Percentiles rank a stretch among this genome's conserved stretches.
phyloP scores from a whole-genome alignment of 2,113 vertebrate genomes.

The Chionomys nivalis region DNA sequence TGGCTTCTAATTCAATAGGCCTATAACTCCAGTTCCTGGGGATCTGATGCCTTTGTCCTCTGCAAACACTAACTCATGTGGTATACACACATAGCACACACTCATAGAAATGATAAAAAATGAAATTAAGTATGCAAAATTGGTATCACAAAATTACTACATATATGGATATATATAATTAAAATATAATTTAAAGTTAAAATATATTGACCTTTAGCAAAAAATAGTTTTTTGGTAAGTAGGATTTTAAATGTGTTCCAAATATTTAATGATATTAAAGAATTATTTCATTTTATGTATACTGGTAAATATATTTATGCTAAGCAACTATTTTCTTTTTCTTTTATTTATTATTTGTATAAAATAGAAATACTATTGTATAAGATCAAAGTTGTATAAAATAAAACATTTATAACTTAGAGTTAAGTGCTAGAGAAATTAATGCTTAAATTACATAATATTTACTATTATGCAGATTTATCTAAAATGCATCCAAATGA shows the following conservation, averaged over 20 bases:
- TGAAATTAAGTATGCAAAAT: background rate
- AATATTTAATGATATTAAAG: slow-evolving; percentile 1
- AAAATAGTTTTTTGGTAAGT: background rate
- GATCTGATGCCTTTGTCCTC: background rate
- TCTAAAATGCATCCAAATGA: background rate
- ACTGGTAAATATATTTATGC: background rate
- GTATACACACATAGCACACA: background rate
- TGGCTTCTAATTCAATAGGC: background rate
- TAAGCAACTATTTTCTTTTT: background rate
- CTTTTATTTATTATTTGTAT: background rate
- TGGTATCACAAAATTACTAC: background rate
- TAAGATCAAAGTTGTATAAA: background rate
- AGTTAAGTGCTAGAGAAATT: background rate
- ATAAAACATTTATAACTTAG: background rate
- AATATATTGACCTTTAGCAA: background rate
- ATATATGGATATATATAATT: background rate
- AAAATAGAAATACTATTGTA: background rate
- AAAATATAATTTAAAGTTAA: background rate
- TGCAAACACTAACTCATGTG: background rate
- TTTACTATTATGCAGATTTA: background rate
- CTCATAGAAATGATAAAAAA: background rate
- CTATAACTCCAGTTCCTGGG: background rate
- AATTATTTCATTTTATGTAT: background rate
- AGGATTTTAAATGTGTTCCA: background rate
- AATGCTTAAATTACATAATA: background rate